Evolutionary conservation across 2,888 invertebrate genomes (phyloP).

Genomic region (Drosophila falleni): DNA sequence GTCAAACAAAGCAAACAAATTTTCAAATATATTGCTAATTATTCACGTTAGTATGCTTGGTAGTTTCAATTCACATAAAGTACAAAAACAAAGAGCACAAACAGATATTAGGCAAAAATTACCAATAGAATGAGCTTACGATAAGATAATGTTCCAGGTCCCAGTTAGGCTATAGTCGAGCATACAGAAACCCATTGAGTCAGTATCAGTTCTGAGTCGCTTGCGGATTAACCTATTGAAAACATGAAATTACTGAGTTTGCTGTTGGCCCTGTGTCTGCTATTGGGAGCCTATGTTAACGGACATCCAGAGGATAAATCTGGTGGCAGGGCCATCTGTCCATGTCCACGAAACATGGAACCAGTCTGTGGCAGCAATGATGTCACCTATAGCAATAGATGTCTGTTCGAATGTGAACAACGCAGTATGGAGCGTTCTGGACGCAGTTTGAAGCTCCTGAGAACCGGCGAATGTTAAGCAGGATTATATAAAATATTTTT

Average conservation of each 20-base stretch:
- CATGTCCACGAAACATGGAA: constrained; percentile 78
- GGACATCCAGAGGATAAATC: constrained; percentile 20
- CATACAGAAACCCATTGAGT: constrained; percentile 18
- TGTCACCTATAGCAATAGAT: constrained; percentile 77
- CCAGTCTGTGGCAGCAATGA: constrained; percentile 79
- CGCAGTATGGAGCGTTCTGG: constrained; percentile 66
- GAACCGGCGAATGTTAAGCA: constrained; percentile 70
- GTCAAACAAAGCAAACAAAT: constrained; percentile 1
- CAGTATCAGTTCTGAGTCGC: constrained; percentile 59
- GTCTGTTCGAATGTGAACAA: constrained; percentile 71
- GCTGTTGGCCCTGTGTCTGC: constrained; percentile 62
- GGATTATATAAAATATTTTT: background rate
- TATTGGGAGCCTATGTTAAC: constrained; percentile 48
- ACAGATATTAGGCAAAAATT: constrained; percentile 2
- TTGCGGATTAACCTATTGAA: constrained; percentile 63
- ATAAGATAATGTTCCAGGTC: constrained; percentile 61
- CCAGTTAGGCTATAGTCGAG: constrained; percentile 2
- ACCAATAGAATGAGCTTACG: constrained; percentile 29
- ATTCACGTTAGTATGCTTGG: background rate
- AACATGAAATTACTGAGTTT: constrained; percentile 67
- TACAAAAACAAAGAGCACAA: background rate
- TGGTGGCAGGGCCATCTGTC: constrained; percentile 43
- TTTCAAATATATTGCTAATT: constrained; percentile 11
- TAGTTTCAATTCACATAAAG: background rate
- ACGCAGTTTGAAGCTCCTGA: constrained; percentile 69